These are phyloP conservation scores for Labroides dimidiatus DNA, from an alignment of 2,797 vertebrate genomes.

Conservation along the genomic window DNA sequence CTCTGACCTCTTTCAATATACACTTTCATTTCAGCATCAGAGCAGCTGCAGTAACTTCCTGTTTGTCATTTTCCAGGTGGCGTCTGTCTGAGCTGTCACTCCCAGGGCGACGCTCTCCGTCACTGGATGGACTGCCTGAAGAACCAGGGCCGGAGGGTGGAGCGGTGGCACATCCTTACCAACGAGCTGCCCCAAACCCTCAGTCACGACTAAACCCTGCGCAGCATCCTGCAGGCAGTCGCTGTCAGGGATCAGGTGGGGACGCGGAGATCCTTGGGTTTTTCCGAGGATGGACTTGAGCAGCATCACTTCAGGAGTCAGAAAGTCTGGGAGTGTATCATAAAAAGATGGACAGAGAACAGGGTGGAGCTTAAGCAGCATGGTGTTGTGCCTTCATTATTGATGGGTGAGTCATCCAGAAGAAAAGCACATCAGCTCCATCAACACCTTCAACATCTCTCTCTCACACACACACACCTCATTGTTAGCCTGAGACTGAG, in stretches of 20 bases:
- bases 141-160: conserved; percentile 83
- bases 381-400: conserved; percentile 50
- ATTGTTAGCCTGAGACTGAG: background rate
- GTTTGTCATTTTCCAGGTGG: conserved; percentile 77
- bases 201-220: conserved; percentile 70
- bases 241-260: background rate
- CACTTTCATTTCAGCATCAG: background rate
- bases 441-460: conserved; percentile 11
- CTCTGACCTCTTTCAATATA: too few species aligned
- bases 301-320: conserved; percentile 11
- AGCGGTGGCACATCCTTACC: conserved; percentile 91
- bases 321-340: conserved; percentile 16
- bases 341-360: background rate
- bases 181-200: conserved; percentile 87
- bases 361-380: conserved; percentile 15
- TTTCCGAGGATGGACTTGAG: conserved; percentile 1
- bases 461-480: background rate
- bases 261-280: conserved; percentile 7
- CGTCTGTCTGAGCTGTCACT: conserved; percentile 84
- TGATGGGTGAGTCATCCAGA: conserved; percentile 21
- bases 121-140: conserved; percentile 91
- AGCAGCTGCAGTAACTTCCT: background rate
- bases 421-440: conserved; percentile 8
- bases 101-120: conserved; percentile 86
- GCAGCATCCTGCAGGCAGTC: background rate